Evolutionary conservation across 37 sponge, comb jelly and placozoan species (phyloP).

Genomic region (Oopsacas minuta): DNA sequence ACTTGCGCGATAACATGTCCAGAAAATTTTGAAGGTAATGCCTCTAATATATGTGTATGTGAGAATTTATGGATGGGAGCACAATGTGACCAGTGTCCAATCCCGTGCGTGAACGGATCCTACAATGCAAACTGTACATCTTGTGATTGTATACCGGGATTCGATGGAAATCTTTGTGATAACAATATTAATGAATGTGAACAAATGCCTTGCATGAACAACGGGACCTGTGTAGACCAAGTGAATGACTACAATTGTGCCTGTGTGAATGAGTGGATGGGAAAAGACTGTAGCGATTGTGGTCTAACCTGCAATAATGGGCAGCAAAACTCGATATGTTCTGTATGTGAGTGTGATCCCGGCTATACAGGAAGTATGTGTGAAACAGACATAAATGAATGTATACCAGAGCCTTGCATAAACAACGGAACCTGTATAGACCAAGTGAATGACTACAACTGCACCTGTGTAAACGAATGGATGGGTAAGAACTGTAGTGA

Average conservation of each 20-base stretch:
- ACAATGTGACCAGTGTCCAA: neutral
- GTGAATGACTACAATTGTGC: constrained; percentile 16
- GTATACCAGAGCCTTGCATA: constrained; percentile 17
- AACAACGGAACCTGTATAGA: constrained; percentile 25
- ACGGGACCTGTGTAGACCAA: constrained; percentile 22
- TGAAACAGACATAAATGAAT: constrained; percentile 25
- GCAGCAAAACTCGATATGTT: neutral
- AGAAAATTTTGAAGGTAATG: neutral
- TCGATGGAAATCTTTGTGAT: constrained; percentile 19
- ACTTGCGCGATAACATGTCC: neutral
- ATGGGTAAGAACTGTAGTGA: neutral
- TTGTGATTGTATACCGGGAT: constrained; percentile 10
- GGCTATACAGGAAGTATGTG: constrained; percentile 25
- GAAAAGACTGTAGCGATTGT: neutral
- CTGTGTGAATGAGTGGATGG: constrained; percentile 19
- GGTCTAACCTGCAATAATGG: neutral
- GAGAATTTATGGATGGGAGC: neutral
- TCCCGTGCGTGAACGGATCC: neutral
- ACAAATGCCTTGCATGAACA: constrained; percentile 18
- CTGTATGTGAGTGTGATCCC: neutral
- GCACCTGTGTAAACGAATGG: constrained; percentile 16
- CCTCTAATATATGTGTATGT: constrained; percentile 1
- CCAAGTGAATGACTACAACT: constrained; percentile 21
- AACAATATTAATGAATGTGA: constrained; percentile 20
- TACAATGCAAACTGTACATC: neutral